A percentile compares a stretch with the other conserved stretches of the same genome.
Conservation (phyloP, 2,113 vertebrate genomes). For the Arenaria interpres region DNA sequence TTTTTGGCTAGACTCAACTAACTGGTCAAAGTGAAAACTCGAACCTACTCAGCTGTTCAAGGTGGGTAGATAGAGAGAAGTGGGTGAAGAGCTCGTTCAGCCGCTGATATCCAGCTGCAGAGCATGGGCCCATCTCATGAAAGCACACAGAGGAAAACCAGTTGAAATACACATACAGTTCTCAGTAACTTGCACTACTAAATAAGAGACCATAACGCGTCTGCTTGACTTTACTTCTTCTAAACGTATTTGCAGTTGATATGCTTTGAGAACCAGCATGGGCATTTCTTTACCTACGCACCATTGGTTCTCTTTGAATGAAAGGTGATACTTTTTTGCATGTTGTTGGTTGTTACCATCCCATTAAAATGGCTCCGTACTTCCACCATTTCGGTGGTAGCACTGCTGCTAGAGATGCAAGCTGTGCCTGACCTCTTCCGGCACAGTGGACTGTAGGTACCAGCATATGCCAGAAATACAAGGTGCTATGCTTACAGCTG, state of each 20-base stretch:
- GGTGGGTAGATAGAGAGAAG: not conserved
- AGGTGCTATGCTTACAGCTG: not conserved
- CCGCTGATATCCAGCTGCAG: not conserved
- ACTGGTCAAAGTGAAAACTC: not conserved
- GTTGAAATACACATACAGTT: not conserved
- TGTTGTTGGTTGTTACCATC: not conserved
- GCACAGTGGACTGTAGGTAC: not conserved
- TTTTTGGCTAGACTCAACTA: not conserved
- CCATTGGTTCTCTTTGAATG: not conserved
- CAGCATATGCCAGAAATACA: not conserved
- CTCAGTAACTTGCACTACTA: not conserved
- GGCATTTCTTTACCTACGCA: not conserved
- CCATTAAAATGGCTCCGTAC: not conserved
- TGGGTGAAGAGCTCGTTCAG: not conserved
- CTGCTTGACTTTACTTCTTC: not conserved
- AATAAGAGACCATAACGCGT: not conserved
- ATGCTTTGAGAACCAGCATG: not conserved
- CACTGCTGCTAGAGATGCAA: not conserved
- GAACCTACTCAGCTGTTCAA: not conserved
- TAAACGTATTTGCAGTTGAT: not conserved
- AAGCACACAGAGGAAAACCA: not conserved
- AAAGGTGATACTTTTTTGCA: not conserved
- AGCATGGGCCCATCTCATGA: not conserved
- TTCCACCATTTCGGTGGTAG: not conserved
- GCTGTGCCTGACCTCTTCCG: not conserved